These are phyloP conservation scores for Barnardius zonarius DNA, from an alignment of 2,113 vertebrate species.

Conservation along the genomic window DNA sequence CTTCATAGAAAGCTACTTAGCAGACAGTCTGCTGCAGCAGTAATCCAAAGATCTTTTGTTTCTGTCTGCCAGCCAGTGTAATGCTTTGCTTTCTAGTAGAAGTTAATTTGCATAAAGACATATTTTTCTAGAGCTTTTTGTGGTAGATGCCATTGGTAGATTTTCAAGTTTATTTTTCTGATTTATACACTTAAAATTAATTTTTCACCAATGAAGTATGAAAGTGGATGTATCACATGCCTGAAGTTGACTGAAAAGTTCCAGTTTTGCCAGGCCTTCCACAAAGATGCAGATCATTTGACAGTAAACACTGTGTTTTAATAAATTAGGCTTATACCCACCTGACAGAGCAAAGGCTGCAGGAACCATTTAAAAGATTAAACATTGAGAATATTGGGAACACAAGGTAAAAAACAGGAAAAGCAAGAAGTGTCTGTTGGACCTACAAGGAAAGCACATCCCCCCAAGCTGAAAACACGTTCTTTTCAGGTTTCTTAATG, in stretches of 20 bases:
- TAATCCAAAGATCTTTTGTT: background rate
- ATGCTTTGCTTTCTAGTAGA: background rate
- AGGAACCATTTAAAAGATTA: background rate
- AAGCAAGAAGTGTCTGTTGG: background rate
- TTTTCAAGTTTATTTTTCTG: background rate
- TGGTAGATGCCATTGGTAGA: background rate
- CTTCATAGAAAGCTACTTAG: background rate
- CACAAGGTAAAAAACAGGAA: background rate
- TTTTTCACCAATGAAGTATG: background rate
- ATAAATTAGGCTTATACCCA: background rate
- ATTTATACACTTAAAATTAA: background rate
- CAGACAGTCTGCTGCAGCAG: background rate
- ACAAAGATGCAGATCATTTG: background rate
- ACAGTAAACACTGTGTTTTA: background rate
- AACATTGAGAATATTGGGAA: background rate
- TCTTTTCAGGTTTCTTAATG: constrained; percentile 16
- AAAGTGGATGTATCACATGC: background rate
- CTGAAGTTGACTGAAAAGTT: background rate
- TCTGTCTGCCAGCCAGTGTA: background rate
- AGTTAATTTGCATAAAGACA: background rate
- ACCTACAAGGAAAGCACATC: background rate
- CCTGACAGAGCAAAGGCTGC: background rate
- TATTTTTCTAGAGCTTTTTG: background rate
- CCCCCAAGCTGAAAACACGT: constrained; percentile 34
- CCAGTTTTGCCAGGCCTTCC: background rate